A percentile compares a stretch with the other conserved stretches of the same genome.
These are phyloP conservation scores for Brachionichthys hirsutus DNA, from an alignment of 2,113 vertebrate genomes.

Conservation along the genomic window DNA sequence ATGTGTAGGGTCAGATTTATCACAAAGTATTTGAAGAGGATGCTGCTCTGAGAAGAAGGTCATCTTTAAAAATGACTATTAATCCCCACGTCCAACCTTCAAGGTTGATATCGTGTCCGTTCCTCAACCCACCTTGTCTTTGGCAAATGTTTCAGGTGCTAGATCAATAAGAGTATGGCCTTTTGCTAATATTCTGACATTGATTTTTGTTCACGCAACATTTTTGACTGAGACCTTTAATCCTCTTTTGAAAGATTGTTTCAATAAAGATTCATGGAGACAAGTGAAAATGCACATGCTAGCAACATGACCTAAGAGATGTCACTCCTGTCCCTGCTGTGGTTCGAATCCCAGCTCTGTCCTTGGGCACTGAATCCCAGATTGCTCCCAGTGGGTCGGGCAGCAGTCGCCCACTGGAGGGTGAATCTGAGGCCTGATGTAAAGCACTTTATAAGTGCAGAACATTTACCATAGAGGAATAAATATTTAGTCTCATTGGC, in stretches of 20 bases:
- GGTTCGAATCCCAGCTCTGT: too few relatives aligned
- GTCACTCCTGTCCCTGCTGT: neutral
- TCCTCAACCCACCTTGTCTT: constrained; percentile 18
- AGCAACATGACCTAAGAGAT: neutral
- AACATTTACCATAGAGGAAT: too few relatives aligned
- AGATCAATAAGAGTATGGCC: constrained; percentile 28
- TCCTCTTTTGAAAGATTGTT: constrained; percentile 1
- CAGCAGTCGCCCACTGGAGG: too few relatives aligned
- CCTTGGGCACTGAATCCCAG: too few relatives aligned
- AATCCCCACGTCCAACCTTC: constrained; percentile 8
- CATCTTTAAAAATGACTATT: constrained; percentile 41
- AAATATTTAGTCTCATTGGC: too few relatives aligned
- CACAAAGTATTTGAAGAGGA: constrained; percentile 35
- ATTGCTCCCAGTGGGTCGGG: too few relatives aligned
- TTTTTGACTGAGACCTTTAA: constrained; percentile 15
- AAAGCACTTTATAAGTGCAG: too few relatives aligned
- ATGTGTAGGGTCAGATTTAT: too few relatives aligned
- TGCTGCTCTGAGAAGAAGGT: constrained; percentile 37
- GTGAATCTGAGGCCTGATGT: too few relatives aligned
- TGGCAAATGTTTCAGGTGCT: constrained; percentile 23
- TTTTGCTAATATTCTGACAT: constrained; percentile 44
- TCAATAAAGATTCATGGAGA: constrained; percentile 29
- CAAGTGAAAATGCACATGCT: neutral
- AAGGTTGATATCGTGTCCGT: too few relatives aligned
- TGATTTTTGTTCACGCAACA: constrained; percentile 18